These are phyloP conservation scores for Drosophila prolongata DNA, from an alignment of 2,888 invertebrate species.

Conservation along the genomic window DNA sequence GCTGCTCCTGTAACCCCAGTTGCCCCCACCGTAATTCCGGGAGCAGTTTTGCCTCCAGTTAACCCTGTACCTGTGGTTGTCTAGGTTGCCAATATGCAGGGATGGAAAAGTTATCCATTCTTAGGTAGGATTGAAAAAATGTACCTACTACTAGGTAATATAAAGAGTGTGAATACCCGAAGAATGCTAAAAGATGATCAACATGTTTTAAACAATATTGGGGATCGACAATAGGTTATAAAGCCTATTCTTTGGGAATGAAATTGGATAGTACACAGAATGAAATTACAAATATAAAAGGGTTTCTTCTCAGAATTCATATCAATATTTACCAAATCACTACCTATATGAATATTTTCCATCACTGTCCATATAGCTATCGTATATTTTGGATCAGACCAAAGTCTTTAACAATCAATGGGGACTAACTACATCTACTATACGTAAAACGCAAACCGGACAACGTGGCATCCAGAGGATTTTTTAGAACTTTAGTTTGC, in stretches of 20 bases:
- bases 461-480: neutral
- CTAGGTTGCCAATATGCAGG: slow-evolving; percentile 14
- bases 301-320: neutral
- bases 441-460: slow-evolving; percentile 9
- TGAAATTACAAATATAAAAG: too few relatives aligned
- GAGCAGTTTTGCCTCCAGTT: slow-evolving; percentile 51
- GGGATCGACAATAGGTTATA: neutral
- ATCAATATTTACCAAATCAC: neutral
- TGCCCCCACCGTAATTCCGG: slow-evolving; percentile 17
- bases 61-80: slow-evolving; percentile 3
- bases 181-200: neutral
- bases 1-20: neutral
- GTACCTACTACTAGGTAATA: neutral
- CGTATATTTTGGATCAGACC: slow-evolving; percentile 61
- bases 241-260: neutral
- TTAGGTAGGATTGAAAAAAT: neutral
- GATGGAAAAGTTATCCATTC: slow-evolving; percentile 2
- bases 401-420: slow-evolving; percentile 26
- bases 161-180: neutral
- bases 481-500: slow-evolving; percentile 81
- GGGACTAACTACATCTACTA: slow-evolving; percentile 47
- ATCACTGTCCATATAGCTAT: slow-evolving; percentile 43
- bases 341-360: neutral
- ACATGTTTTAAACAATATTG: neutral
- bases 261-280: neutral